phyloP scores from a whole-genome alignment of 1,140 invertebrate genomes.

The Heliconius eleuchia region DNA sequence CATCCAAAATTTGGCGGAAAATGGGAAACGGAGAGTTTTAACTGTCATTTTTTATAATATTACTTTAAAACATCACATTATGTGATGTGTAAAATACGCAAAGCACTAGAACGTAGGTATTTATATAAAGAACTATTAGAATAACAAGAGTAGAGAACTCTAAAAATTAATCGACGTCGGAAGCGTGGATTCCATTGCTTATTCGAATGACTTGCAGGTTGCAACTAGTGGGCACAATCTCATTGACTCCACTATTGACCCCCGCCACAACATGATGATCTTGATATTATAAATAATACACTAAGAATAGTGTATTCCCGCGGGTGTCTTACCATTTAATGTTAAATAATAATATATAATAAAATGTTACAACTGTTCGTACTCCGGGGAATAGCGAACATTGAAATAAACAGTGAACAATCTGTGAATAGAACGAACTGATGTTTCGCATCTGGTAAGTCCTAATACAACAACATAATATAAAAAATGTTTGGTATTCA shows the following conservation, averaged over 20 bases:
- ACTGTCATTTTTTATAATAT: not conserved
- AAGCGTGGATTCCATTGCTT: slow-evolving; percentile 71
- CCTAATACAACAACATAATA: not conserved
- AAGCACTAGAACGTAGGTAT: not conserved
- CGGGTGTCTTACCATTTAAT: slow-evolving; percentile 47
- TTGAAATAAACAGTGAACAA: slow-evolving; percentile 37
- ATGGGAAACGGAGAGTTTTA: too few relatives aligned
- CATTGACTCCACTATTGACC: slow-evolving; percentile 78
- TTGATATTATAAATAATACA: slow-evolving; percentile 74
- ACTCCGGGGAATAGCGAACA: slow-evolving; percentile 48
- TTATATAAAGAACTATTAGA: slow-evolving; percentile 18
- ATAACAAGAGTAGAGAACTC: slow-evolving; percentile 28
- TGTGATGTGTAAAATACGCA: not conserved
- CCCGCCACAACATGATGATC: slow-evolving; percentile 55
- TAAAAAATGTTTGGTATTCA: not conserved
- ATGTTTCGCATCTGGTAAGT: slow-evolving; percentile 26
- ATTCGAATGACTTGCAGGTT: slow-evolving; percentile 71
- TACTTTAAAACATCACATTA: not conserved
- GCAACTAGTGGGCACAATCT: slow-evolving; percentile 69
- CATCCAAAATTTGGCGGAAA: too few relatives aligned
- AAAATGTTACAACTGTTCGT: slow-evolving; percentile 57
- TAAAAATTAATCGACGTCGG: slow-evolving; percentile 61
- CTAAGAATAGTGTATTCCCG: slow-evolving; percentile 55
- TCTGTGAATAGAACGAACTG: slow-evolving; percentile 25
- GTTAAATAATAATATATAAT: slow-evolving; percentile 42